Conservation (phyloP, 1,140 invertebrate genomes). For the Magallana gigas region DNA sequence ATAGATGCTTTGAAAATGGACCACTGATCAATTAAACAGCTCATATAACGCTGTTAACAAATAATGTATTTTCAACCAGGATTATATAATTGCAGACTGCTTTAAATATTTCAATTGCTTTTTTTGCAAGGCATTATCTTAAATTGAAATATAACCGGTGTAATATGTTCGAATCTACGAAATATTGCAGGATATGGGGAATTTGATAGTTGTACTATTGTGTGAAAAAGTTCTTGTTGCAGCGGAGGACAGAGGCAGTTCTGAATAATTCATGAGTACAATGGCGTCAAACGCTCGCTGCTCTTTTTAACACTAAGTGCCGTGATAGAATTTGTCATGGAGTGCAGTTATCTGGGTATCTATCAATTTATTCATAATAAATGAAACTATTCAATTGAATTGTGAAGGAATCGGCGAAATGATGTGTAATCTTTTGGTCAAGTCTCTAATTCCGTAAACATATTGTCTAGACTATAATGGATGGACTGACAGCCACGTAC, state of each 20-base stretch:
- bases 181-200: neutral
- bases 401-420: neutral
- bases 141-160: no score
- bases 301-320: neutral
- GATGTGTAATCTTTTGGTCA: neutral
- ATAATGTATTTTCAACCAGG: neutral
- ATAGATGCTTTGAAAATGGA: neutral
- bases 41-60: no score
- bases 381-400: neutral
- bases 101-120: no score
- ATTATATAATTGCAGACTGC: neutral
- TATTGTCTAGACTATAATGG: neutral
- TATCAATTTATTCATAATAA: slow-evolving; percentile 18
- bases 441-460: neutral
- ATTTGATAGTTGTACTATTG: neutral
- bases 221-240: neutral
- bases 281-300: neutral
- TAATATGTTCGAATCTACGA: neutral
- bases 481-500: no score
- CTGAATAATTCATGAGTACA: neutral
- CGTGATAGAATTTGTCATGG: neutral
- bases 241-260: neutral
- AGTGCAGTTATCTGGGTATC: neutral
- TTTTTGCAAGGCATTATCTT: no score
- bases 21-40: neutral